These are phyloP conservation scores for Omphaloscelis lunosa DNA, from an alignment of 2,888 invertebrate genomes.

Conservation along the genomic window DNA sequence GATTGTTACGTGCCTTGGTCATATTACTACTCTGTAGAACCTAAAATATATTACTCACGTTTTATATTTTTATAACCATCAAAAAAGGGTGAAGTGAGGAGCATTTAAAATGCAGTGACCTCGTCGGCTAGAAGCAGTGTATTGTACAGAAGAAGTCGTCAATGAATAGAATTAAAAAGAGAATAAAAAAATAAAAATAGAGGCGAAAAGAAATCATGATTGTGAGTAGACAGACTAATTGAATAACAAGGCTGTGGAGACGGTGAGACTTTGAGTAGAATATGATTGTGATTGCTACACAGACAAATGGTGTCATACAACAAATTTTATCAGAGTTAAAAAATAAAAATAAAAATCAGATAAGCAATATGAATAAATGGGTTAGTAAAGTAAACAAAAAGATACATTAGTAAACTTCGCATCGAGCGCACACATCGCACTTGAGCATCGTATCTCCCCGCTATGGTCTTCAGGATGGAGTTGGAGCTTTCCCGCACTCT, in stretches of 20 bases:
- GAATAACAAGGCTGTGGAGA: background rate
- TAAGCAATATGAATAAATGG: too few species aligned
- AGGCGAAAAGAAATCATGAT: background rate
- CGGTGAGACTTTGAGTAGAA: background rate
- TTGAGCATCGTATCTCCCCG: too few species aligned
- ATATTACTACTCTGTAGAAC: background rate
- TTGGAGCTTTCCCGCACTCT: too few species aligned
- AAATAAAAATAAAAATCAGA: too few species aligned
- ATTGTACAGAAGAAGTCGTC: background rate
- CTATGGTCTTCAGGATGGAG: too few species aligned
- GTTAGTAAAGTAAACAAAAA: too few species aligned
- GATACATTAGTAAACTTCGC: too few species aligned
- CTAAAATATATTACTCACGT: background rate
- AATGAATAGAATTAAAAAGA: background rate
- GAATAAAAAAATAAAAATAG: background rate
- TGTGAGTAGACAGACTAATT: background rate
- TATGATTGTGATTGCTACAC: background rate
- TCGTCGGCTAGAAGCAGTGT: background rate
- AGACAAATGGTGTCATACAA: background rate
- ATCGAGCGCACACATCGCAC: too few species aligned
- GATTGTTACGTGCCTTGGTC: background rate
- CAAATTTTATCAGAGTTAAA: background rate
- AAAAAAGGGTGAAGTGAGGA: background rate
- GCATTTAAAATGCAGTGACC: background rate
- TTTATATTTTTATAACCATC: background rate